Base-by-base conservation (phyloP, 2,888 invertebrate genomes). In the Anthoptus insignis region DNA sequence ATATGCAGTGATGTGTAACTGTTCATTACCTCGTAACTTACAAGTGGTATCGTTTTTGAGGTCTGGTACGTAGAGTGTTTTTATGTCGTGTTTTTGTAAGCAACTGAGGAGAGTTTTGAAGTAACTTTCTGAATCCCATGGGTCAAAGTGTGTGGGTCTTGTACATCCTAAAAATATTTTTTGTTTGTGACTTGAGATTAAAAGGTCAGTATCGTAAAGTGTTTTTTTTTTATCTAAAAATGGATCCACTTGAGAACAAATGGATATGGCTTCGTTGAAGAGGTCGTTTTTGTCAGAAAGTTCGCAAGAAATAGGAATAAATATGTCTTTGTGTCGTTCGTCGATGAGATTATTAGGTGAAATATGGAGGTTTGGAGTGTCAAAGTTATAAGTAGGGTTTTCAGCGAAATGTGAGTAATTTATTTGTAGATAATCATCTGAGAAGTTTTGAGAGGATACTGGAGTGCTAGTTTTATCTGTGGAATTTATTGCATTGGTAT, bases 121-220 rank as follows among this genome's bases (percentile, higher is more conserved):
- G 64, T 80, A 79, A 52, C 72, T 78, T 73, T 79, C 78, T 1
- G 74, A 63, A 47, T 76, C 74, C 76, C 78, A 78, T 6, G 76
- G 67, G 45, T 74, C 70, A 29, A 59, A 70, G 34, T 77, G 67
- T 16, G 60, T 70, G 0, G 76, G 74, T 69, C 76, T 69, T 8
- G 77, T 67, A 49, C 47, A 21, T 27, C 27, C 63, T 29, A 66
- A 24, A 8, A 49, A 22, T 54, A 54, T 54, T 21, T 54, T 54
- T 54, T 54, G 54, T 22, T 39, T 56, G 24, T n/a, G 47, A 50
- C 49, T 56, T 16, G 56, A 56, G 9, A 73, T 42, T n/a, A 77
- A 34, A 19, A 73, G 37, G 57, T 78, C 75, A 1, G 57, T 42
- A 4, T 76, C 71, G 24, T 79, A 79, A n/a, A 80, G 65, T 19